Evolutionary conservation across 2,113 vertebrate genomes (phyloP).

Genomic region (Triplophysa tibetana): DNA sequence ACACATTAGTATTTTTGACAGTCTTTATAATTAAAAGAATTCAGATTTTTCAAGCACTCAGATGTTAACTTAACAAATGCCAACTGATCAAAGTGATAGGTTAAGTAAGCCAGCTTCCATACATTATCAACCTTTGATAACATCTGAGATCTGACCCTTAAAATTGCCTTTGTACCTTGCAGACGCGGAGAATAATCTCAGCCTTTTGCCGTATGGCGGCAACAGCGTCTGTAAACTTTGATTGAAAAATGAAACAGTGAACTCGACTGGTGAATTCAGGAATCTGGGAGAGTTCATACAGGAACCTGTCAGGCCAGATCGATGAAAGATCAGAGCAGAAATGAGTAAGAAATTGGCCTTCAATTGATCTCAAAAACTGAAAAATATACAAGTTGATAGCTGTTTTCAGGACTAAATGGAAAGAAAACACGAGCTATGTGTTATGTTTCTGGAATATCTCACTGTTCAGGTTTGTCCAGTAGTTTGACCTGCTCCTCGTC

Average conservation of each 20-base stretch:
- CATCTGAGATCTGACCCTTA: slow-evolving; percentile 22
- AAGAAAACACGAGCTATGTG: slow-evolving; percentile 15
- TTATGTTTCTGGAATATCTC: slow-evolving; percentile 64
- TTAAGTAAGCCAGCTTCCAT: slow-evolving; percentile 7
- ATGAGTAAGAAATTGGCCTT: background rate
- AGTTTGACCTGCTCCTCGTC: slow-evolving; percentile 87
- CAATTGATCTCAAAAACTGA: background rate
- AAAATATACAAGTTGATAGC: slow-evolving; percentile 4
- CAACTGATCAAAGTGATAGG: background rate
- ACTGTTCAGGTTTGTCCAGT: slow-evolving; percentile 98
- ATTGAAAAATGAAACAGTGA: slow-evolving; percentile 90
- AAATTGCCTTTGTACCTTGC: slow-evolving; percentile 74
- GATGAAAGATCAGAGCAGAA: slow-evolving; percentile 4
- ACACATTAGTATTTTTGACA: too few relatives aligned
- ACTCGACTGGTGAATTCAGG: slow-evolving; percentile 88
- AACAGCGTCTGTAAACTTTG: slow-evolving; percentile 84
- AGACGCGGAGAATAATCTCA: slow-evolving; percentile 79
- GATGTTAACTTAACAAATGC: background rate
- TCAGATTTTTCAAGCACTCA: background rate
- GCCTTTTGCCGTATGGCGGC: slow-evolving; percentile 81
- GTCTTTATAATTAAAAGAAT: background rate
- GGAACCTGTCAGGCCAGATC: slow-evolving; percentile 77
- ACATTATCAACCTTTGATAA: slow-evolving; percentile 19
- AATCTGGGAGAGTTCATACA: slow-evolving; percentile 93
- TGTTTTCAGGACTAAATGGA: background rate